Percentiles rank a stretch among this genome's conserved stretches.
Evolutionary conservation across 2,797 vertebrate genomes (phyloP).

Genomic region (Cetoscarus ocellatus): DNA sequence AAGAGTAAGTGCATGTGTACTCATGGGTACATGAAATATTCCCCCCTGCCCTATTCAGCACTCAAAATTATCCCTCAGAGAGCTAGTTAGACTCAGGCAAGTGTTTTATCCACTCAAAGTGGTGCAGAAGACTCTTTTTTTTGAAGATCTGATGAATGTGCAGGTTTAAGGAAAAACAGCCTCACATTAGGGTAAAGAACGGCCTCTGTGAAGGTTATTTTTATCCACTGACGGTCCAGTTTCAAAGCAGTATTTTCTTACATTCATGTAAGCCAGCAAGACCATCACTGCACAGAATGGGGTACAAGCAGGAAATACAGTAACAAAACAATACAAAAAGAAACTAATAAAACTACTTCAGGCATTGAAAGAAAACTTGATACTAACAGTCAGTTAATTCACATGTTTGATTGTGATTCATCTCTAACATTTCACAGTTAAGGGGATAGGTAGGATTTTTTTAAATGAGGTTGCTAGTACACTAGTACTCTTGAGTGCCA

Average conservation of each 20-base stretch:
- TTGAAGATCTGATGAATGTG: slow-evolving; percentile 38
- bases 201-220: not conserved
- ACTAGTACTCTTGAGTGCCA: no score
- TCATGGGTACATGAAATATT: slow-evolving; percentile 64
- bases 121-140: slow-evolving; percentile 18
- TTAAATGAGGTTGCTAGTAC: no score
- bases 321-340: no score
- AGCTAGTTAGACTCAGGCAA: slow-evolving; percentile 26
- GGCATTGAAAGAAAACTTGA: no score
- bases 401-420: no score
- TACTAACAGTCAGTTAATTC: no score
- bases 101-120: slow-evolving; percentile 45
- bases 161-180: slow-evolving; percentile 34
- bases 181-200: slow-evolving; percentile 7
- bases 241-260: not conserved
- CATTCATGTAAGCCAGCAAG: slow-evolving; percentile 1
- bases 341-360: no score
- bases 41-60: slow-evolving; percentile 38
- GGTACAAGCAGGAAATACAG: no score
- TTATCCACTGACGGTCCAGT: slow-evolving; percentile 1
- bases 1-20: slow-evolving; percentile 36
- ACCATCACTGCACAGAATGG: no score
- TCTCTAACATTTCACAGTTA: no score
- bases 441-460: no score
- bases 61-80: slow-evolving; percentile 52